Evolutionary conservation across 2,113 vertebrate species (phyloP).

Genomic region (Malaclemys terrapin): DNA sequence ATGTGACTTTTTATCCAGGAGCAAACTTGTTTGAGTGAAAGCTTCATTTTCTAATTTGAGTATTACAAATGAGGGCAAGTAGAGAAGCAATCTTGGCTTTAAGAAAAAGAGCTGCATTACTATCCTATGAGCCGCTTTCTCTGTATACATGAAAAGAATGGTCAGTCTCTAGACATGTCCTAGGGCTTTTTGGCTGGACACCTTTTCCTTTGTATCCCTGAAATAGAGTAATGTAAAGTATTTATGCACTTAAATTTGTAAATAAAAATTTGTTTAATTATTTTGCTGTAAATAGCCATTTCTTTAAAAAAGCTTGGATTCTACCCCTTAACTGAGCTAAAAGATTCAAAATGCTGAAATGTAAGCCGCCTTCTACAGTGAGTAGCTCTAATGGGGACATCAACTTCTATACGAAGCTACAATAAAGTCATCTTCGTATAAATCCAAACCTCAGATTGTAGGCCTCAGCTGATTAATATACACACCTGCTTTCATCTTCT

Average conservation of each 20-base stretch:
- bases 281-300: background rate
- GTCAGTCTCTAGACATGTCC: background rate
- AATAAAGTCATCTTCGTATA: background rate
- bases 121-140: background rate
- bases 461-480: background rate
- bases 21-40: background rate
- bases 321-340: background rate
- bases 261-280: background rate
- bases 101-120: background rate
- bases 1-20: background rate
- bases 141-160: background rate
- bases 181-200: background rate
- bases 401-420: background rate
- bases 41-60: background rate
- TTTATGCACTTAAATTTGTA: background rate
- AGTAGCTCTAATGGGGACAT: background rate
- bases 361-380: background rate
- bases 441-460: background rate
- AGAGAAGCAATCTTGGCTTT: background rate
- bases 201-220: background rate
- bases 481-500: background rate
- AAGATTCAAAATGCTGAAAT: background rate
- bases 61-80: background rate
- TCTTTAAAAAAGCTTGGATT: background rate
- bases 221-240: background rate